Evolutionary conservation across 1,140 invertebrate genomes (phyloP), one percentile per base, ranked within the genome.

Genomic region (Meteorus sp.): DNA sequence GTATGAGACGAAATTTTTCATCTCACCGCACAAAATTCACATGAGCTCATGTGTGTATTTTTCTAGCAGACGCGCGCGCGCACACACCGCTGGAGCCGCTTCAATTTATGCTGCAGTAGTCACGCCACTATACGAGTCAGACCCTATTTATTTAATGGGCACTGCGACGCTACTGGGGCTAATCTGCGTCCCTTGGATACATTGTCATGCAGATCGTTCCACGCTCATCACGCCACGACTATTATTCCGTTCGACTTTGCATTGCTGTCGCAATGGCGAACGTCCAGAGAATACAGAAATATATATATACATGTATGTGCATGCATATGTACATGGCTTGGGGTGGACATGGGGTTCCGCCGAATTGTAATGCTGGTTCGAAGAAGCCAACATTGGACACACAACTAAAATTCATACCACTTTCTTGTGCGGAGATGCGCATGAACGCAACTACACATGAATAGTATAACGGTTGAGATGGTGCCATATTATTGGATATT

Each of bases 231-330:
- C 13, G 35, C 35, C 35, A 8, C 35, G 8, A 13, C 35, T 39
- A 15, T 39, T 39, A 39, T 39, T 39, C 35, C 35, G 35, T 39
- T 39, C 35, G 35, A 39, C 35, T 39, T 39, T 11, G 35, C 35
- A 39, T 39, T 13, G 35, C 35, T 39, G 35, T 39, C 35, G 35
- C 35, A 29, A 29, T 39, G 35, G 8, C 4, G 13, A 39, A 39
- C 13, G 8, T 15, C 35, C 8, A 13, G 35, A 39, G 35, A n/a
- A 39, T 15, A 13, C 35, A 15, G 35, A 39, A n/a, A 39, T 11
- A 39, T 13, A 39, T 4, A 29, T 9, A 29, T 5, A n/a, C n/a
- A n/a, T n/a, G n/a, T n/a, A n/a, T n/a, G n/a, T n/a, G n/a, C n/a
- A n/a, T n/a, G n/a, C n/a, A n/a, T n/a, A n/a, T n/a, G n/a, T n/a